Evolutionary conservation across 2,113 vertebrate genomes (phyloP).

Genomic region (Orientallactaga bullata): DNA sequence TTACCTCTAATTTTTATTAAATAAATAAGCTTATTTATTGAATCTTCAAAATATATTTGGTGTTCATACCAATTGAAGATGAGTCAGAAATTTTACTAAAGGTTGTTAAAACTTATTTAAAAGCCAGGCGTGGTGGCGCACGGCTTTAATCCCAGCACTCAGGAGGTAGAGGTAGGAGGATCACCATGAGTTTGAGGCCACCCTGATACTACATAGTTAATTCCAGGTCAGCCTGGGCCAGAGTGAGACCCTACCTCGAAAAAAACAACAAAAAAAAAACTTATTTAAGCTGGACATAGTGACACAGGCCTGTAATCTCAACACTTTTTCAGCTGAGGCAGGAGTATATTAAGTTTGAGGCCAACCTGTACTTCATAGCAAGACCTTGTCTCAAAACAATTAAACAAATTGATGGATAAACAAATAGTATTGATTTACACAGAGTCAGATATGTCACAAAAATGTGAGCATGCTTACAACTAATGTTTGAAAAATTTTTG

Average conservation of each 20-base stretch:
- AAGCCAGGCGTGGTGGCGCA: no score
- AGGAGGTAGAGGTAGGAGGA: no score
- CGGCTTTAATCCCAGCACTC: no score
- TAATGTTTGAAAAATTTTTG: background rate
- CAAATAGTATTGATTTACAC: slow-evolving; percentile 10
- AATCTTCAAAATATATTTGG: slow-evolving; percentile 12
- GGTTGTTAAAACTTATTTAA: background rate
- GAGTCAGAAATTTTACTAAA: slow-evolving; percentile 31
- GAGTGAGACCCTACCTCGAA: no score
- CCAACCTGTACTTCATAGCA: no score
- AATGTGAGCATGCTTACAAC: background rate
- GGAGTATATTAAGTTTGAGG: no score
- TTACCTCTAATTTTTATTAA: background rate
- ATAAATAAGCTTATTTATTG: slow-evolving; percentile 23
- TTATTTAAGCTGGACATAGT: background rate
- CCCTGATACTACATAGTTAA: no score
- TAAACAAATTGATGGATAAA: background rate
- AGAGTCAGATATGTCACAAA: background rate
- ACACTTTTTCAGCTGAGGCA: no score
- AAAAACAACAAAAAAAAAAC: no score
- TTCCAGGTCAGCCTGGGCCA: no score
- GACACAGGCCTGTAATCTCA: background rate
- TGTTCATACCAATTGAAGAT: background rate
- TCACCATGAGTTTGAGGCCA: no score
- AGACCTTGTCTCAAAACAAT: no score